Conservation (phyloP, 2,797 vertebrate species). For the Gastrophryne carolinensis region DNA sequence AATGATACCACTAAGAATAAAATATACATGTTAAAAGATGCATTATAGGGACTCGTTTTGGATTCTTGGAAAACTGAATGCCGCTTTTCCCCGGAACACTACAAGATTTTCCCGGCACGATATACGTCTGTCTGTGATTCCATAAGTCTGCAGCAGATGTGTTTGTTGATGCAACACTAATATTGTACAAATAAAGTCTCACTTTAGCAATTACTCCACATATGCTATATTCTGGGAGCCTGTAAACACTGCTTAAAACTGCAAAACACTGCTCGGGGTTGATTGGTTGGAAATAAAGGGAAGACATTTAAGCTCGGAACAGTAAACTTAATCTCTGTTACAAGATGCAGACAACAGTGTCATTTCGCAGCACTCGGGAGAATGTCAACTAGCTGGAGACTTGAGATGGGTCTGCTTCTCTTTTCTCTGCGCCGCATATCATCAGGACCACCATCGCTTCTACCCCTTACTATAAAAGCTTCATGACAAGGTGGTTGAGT, state of each 20-base stretch:
- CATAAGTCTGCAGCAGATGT: conserved; percentile 36
- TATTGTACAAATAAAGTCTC: conserved; percentile 23
- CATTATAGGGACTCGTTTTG: too few species aligned
- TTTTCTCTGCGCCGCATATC: too few species aligned
- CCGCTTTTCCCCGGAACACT: background rate
- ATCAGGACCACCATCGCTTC: too few species aligned
- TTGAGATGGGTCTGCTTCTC: too few species aligned
- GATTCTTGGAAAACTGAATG: too few species aligned
- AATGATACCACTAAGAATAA: too few species aligned
- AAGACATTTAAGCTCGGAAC: background rate
- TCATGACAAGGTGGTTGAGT: too few species aligned
- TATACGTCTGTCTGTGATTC: background rate
- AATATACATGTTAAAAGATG: too few species aligned
- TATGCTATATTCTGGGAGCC: conserved; percentile 4
- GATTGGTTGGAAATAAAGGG: background rate
- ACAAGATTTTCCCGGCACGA: background rate
- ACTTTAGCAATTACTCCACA: conserved; percentile 19
- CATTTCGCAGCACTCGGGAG: background rate
- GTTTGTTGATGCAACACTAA: conserved; percentile 43
- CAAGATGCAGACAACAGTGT: background rate
- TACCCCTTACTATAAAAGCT: too few species aligned
- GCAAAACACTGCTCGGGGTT: background rate
- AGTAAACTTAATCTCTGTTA: background rate
- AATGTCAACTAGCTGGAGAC: background rate
- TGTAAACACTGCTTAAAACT: conserved; percentile 11